phyloP scores from a whole-genome alignment of 2,888 invertebrate species.

The Drosophila cognata region DNA sequence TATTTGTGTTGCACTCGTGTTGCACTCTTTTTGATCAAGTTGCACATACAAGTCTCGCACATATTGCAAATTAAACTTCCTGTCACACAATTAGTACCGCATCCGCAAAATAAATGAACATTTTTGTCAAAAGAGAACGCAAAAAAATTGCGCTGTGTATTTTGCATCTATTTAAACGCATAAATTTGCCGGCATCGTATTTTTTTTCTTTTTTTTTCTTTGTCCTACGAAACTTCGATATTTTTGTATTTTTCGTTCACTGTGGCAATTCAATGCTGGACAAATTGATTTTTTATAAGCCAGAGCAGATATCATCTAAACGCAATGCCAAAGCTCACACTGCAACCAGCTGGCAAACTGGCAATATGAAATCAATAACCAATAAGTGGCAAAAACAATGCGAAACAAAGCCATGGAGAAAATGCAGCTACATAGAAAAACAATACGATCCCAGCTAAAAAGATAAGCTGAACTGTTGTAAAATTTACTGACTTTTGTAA shows the following conservation, averaged over 20 bases:
- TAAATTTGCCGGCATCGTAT: slow-evolving; percentile 44
- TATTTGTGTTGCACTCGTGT: slow-evolving; percentile 16
- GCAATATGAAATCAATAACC: slow-evolving; percentile 44
- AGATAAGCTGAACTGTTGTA: background rate
- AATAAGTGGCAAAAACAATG: slow-evolving; percentile 37
- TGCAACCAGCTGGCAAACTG: background rate
- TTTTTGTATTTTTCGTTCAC: slow-evolving; percentile 27
- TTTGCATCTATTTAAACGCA: slow-evolving; percentile 61
- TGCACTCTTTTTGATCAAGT: slow-evolving; percentile 4
- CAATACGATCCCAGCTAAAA: background rate
- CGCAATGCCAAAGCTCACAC: background rate
- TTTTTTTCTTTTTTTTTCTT: background rate
- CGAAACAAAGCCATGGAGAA: slow-evolving; percentile 2
- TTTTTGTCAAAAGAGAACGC: slow-evolving; percentile 31
- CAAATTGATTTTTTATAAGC: slow-evolving; percentile 67
- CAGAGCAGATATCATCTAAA: slow-evolving; percentile 12
- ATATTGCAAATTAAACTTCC: slow-evolving; percentile 75
- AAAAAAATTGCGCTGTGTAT: slow-evolving; percentile 21
- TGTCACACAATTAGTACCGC: slow-evolving; percentile 57
- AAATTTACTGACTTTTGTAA: background rate
- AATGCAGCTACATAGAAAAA: background rate
- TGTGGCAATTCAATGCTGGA: slow-evolving; percentile 36
- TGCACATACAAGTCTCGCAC: slow-evolving; percentile 32
- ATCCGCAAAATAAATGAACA: slow-evolving; percentile 47
- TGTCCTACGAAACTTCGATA: slow-evolving; percentile 15